Evolutionary conservation across 2,113 vertebrate species (phyloP).

Genomic region (Pelecanoides urinatrix): DNA sequence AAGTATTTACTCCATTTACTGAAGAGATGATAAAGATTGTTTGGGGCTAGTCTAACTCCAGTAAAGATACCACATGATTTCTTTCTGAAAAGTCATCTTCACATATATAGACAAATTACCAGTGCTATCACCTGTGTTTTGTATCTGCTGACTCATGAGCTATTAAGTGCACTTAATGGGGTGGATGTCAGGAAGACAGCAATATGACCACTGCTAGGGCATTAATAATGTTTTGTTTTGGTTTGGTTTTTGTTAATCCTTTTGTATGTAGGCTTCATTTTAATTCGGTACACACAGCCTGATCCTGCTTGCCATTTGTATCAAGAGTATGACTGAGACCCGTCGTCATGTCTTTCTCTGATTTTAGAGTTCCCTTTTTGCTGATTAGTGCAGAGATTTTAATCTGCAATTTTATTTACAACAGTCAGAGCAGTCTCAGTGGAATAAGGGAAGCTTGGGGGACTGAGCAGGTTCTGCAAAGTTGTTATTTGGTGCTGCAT

Average conservation of each 20-base stretch:
- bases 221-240: neutral
- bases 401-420: constrained; percentile 3
- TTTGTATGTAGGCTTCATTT: neutral
- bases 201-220: neutral
- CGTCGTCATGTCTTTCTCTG: neutral
- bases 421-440: neutral
- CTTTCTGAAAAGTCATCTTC: neutral
- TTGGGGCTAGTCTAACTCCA: neutral
- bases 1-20: neutral
- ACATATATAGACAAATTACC: neutral
- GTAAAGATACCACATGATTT: neutral
- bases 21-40: neutral
- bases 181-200: neutral
- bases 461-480: neutral
- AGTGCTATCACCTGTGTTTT: neutral
- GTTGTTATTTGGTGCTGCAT: neutral
- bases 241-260: neutral
- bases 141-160: constrained; percentile 8
- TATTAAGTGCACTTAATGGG: neutral
- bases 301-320: neutral
- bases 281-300: neutral
- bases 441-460: neutral
- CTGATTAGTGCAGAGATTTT: neutral
- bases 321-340: neutral
- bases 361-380: neutral